A percentile compares a stretch with the other conserved stretches of the same genome.
Conservation (phyloP, 2,888 invertebrate species). For the Lutraria lutraria region DNA sequence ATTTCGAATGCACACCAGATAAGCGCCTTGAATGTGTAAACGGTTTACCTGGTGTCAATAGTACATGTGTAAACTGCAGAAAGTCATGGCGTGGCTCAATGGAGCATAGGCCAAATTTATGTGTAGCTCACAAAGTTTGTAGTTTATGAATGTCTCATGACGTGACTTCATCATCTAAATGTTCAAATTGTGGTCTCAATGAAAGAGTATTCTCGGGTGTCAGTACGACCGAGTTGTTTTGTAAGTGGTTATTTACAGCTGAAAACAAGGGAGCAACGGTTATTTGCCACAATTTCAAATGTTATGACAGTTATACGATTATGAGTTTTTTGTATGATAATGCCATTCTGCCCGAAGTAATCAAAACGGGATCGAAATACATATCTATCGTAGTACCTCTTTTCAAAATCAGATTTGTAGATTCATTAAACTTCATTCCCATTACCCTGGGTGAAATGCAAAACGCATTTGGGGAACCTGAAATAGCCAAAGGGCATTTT, state of each 20-base stretch:
- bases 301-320: constrained; percentile 58
- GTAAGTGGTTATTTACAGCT: constrained; percentile 65
- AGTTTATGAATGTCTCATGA: constrained; percentile 40
- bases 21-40: constrained; percentile 36
- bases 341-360: constrained; percentile 56
- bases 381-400: constrained; percentile 54
- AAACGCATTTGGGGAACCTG: constrained; percentile 46
- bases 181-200: constrained; percentile 55
- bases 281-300: constrained; percentile 64
- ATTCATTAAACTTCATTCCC: constrained; percentile 61
- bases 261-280: constrained; percentile 51
- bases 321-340: constrained; percentile 46
- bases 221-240: constrained; percentile 49
- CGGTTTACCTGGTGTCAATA: constrained; percentile 22
- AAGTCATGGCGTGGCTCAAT: constrained; percentile 58
- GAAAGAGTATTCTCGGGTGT: constrained; percentile 47
- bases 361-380: constrained; percentile 55
- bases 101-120: constrained; percentile 59
- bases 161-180: constrained; percentile 39
- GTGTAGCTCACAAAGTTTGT: constrained; percentile 65
- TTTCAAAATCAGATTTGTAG: constrained; percentile 34
- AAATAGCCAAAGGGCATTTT: constrained; percentile 58
- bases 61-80: constrained; percentile 57
- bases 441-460: constrained; percentile 58
- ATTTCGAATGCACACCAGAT: constrained; percentile 60